Percentiles rank a stretch among this genome's conserved stretches.
Evolutionary conservation across 2,113 vertebrate genomes (phyloP).

Genomic region (Pica pica): DNA sequence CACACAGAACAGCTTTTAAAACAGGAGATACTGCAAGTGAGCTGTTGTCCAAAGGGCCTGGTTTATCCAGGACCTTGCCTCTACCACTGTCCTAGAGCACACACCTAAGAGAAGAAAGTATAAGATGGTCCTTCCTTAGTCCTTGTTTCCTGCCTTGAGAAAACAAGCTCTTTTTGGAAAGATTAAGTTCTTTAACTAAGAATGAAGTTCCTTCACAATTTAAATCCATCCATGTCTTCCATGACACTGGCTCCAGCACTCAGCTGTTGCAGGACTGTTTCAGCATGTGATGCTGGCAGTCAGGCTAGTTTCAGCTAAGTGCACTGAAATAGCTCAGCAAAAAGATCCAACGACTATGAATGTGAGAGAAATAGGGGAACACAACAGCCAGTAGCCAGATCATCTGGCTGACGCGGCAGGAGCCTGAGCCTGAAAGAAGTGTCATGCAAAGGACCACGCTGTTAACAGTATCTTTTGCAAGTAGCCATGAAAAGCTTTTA

Average conservation of each 20-base stretch:
- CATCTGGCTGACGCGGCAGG: neutral
- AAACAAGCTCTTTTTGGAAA: neutral
- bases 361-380: neutral
- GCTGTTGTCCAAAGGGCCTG: rapidly evolving
- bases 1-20: neutral
- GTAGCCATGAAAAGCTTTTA: neutral
- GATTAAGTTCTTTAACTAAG: neutral
- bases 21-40: neutral
- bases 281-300: neutral
- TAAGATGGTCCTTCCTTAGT: neutral
- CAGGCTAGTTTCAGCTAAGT: neutral
- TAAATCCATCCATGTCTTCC: neutral
- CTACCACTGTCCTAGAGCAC: neutral
- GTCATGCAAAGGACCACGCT: neutral
- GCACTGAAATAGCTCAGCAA: neutral
- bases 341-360: neutral
- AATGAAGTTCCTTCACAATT: neutral
- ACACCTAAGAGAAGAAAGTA: neutral
- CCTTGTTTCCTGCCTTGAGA: neutral
- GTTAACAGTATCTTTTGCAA: neutral
- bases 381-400: neutral
- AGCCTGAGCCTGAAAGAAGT: neutral
- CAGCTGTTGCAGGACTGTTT: neutral
- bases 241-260: neutral
- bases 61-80: neutral